Evolutionary conservation across 2,797 vertebrate genomes (phyloP), one percentile per base, ranked within the genome.

Genomic region (Gymnopithys bicolor): DNA sequence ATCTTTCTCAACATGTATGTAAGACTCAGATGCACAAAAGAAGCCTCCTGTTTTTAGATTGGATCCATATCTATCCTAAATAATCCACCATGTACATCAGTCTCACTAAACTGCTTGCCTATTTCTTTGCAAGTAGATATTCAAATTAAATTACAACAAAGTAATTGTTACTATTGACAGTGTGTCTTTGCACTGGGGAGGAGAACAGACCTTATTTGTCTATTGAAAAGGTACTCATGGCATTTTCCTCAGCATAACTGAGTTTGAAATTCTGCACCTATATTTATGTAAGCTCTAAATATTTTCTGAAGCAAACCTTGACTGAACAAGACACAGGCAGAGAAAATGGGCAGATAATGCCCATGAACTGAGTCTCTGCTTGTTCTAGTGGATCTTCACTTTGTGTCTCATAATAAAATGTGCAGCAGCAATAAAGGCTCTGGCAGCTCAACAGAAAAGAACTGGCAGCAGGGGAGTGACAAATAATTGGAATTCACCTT

Each of bases 81-180:
- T 74, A 94, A 89, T 78, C 64, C 62, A 77, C 37, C 16, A 64
- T 60, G 91, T 83, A 78, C 39, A 89, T 85, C 89, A 62, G 17
- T 87, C 81, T 92, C 68, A 35, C 52, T 91, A 89, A 94, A 83
- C 58, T 87, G 78, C 37, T 71, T 67, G 37, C 46, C 37, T 67
- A 37, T 68, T 95, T 74, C 41, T 75, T 71, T 85, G 53, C 71
- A 91, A 92, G 68, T 14, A 83, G 52, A 51, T 69, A 89, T 87
- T 80, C 51, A 93, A 91, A 96, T 92, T 85, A 75, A 92, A 91
- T 93, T 62, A 77, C 82, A 73, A 19, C 51, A 35, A 89, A 88
- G 80, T 88, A 84, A 94, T 94, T 94, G 66, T 85, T 91, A 78
- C 53, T 83, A 59, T 80, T 91, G 92, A 78, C 62, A 87, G 69